Evolutionary conservation across 2,888 invertebrate genomes (phyloP), one percentile per base, ranked within the genome.

Genomic region (Atrina japonica): DNA sequence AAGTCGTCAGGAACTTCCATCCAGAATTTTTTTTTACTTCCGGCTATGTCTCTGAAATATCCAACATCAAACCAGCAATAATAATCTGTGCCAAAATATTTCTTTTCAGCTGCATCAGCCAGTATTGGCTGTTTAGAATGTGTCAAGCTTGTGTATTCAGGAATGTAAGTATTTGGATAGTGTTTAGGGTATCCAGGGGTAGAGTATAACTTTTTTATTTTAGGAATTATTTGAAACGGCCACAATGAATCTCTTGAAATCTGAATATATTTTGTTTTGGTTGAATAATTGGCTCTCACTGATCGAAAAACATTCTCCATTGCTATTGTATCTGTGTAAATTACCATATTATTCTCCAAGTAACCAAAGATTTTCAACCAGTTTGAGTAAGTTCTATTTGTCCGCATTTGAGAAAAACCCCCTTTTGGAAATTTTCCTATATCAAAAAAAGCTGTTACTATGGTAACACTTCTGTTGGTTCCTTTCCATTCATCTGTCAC

Each of bases 11-110:
- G 66, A 27, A 69, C 59, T 23, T 69, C 69, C 49, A 73, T 43
- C 61, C 69, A 70, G 14, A 70, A 73, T 14, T 58, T 43, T 16
- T 40, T 56, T 27, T 41, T 50, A 23, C 67, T 49, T n/a, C 27
- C 9, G 27, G 56, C 50, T 23, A 61, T 56, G 14, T 72, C 66
- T 3, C 71, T 30, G 35, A 64, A 72, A 55, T 72, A 71, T 21
- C 71, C 71, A 3, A 67, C 27, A 47, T 72, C 71, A 16, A 72
- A 35, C 71, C 71, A 72, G 23, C 67, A 72, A 29, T 61, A 72
- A n/a, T 58, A 72, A 3, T 72, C 67, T 1, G 66, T 63, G 6
- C 30, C 27, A 21, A 72, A 59, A 27, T 23, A 29, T 9, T 52
- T 27, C 11, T 55, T 27, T 25, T 52, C 21, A n/a, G 52, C 66